phyloP scores from a whole-genome alignment of 2,888 invertebrate species.

The Chrysotoxum bicinctum region DNA sequence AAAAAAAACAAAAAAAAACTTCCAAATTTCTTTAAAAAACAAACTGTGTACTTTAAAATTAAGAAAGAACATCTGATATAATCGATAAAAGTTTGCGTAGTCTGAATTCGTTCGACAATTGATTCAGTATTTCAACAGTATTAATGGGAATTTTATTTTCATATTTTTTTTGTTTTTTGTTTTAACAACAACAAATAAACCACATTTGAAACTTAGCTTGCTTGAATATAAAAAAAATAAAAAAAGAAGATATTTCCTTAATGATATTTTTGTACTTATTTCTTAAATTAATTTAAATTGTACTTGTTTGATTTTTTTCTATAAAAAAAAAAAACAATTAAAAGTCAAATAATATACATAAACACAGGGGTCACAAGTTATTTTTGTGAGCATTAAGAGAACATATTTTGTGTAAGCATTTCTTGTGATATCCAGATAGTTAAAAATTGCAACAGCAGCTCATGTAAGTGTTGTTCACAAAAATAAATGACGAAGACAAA shows the following conservation, averaged over 20 bases:
- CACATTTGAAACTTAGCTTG: conserved; percentile 5
- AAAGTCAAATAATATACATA: conserved; percentile 6
- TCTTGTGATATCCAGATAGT: conserved; percentile 53
- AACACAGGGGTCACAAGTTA: conserved; percentile 10
- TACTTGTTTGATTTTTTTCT: neutral
- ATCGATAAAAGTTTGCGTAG: conserved; percentile 34
- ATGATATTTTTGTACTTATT: conserved; percentile 24
- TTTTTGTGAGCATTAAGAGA: conserved; percentile 26
- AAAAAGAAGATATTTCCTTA: conserved; percentile 7
- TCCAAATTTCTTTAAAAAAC: conserved; percentile 16
- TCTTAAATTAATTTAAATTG: neutral
- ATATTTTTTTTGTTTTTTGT: conserved; percentile 6
- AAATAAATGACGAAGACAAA: conserved; percentile 2
- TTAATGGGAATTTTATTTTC: conserved; percentile 44
- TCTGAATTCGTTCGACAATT: conserved; percentile 34
- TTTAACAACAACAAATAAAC: neutral
- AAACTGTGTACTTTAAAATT: conserved; percentile 7
- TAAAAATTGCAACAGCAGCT: conserved; percentile 19
- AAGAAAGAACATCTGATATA: conserved; percentile 24
- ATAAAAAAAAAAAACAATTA: neutral
- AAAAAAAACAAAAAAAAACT: neutral
- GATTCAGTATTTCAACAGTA: conserved; percentile 67
- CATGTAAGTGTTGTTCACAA: conserved; percentile 1
- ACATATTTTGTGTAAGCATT: conserved; percentile 26
- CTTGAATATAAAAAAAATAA: conserved; percentile 6